Evolutionary conservation across 2,888 invertebrate species (phyloP).

Genomic region (Pharmacophagus antenor): DNA sequence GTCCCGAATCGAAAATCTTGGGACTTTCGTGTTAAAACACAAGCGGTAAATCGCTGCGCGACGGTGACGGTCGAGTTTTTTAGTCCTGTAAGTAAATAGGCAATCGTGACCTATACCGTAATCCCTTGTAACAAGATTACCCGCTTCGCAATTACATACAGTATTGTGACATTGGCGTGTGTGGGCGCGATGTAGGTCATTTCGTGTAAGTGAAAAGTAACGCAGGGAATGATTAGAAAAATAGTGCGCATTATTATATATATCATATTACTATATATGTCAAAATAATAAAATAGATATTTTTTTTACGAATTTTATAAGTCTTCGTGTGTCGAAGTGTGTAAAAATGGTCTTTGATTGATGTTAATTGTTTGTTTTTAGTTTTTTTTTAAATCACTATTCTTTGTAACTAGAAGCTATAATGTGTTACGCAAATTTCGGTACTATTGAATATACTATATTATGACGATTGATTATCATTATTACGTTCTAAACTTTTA

Average conservation of each 20-base stretch:
- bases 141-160: conserved; percentile 7
- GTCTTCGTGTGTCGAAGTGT: background rate
- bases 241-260: too few species aligned
- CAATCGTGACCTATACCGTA: background rate
- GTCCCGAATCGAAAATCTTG: too few species aligned
- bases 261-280: background rate
- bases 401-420: background rate
- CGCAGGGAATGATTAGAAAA: background rate
- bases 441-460: too few species aligned
- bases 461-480: too few species aligned
- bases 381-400: background rate
- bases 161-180: conserved; percentile 13
- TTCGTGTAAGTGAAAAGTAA: conserved; percentile 2
- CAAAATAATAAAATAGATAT: background rate
- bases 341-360: too few species aligned
- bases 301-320: background rate
- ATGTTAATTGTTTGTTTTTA: background rate
- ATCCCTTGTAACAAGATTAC: conserved; percentile 20
- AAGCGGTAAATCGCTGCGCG: too few species aligned
- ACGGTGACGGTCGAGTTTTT: too few species aligned
- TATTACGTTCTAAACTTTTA: too few species aligned
- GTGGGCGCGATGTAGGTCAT: conserved; percentile 14
- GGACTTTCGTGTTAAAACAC: too few species aligned
- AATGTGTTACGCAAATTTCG: too few species aligned
- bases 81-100: background rate